These are phyloP conservation scores for Toxotes jaculatrix DNA, from an alignment of 2,113 vertebrate genomes.

Conservation along the genomic window DNA sequence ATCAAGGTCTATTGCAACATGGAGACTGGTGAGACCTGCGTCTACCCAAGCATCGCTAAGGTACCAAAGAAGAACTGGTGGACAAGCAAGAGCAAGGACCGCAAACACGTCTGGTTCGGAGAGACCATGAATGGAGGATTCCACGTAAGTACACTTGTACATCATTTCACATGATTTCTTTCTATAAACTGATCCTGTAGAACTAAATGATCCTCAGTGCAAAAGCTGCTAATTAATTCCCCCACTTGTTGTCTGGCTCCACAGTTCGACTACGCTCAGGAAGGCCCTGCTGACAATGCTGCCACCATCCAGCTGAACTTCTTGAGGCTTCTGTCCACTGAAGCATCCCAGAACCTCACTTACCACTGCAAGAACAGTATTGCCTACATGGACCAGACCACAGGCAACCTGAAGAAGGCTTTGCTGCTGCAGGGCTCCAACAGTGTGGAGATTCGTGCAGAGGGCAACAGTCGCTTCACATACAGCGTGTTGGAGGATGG, in stretches of 20 bases:
- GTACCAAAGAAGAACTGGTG: constrained; percentile 98
- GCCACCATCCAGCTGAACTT: constrained; percentile 96
- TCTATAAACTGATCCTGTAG: neutral
- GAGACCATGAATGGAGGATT: constrained; percentile 96
- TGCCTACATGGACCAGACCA: constrained; percentile 93
- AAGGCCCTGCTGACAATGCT: constrained; percentile 86
- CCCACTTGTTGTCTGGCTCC: neutral
- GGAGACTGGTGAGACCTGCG: constrained; percentile 96
- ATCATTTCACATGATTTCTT: neutral
- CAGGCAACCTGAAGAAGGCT: constrained; percentile 95
- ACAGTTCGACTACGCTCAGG: constrained; percentile 95
- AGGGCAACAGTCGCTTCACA: constrained; percentile 98
- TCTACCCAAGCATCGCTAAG: constrained; percentile 89
- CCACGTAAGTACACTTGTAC: constrained; percentile 86
- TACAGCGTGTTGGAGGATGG: constrained; percentile 94
- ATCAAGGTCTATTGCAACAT: constrained; percentile 99
- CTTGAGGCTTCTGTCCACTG: constrained; percentile 94
- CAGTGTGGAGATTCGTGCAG: constrained; percentile 95
- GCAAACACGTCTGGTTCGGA: constrained; percentile 96
- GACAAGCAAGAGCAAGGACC: constrained; percentile 92
- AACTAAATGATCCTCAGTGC: neutral
- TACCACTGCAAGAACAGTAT: constrained; percentile 99
- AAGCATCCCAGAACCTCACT: constrained; percentile 95
- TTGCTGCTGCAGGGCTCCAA: constrained; percentile 96
- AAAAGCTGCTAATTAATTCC: neutral